phyloP scores from a whole-genome alignment of 2,113 vertebrate genomes.

The Lates calcarifer region DNA sequence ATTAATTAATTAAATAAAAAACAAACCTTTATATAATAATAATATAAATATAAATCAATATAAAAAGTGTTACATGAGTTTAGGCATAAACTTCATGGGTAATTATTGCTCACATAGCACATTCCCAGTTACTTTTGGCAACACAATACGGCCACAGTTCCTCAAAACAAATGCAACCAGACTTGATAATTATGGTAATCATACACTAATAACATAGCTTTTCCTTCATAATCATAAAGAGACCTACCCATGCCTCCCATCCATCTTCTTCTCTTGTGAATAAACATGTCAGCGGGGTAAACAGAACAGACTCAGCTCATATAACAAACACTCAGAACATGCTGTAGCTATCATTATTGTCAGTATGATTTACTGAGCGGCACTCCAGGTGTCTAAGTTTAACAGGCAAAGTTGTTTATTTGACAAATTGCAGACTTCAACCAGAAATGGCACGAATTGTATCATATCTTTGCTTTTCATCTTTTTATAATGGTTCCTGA shows the following conservation, averaged over 20 bases:
- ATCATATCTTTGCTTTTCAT: slow-evolving; percentile 50
- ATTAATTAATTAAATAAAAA: not conserved
- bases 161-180: slow-evolving; percentile 33
- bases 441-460: slow-evolving; percentile 23
- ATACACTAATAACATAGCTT: slow-evolving; percentile 22
- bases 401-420: slow-evolving; percentile 34
- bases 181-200: slow-evolving; percentile 26
- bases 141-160: not conserved
- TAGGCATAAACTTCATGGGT: not conserved
- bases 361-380: slow-evolving; percentile 47
- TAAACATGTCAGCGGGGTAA: slow-evolving; percentile 39
- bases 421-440: slow-evolving; percentile 46
- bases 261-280: slow-evolving; percentile 24
- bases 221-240: slow-evolving; percentile 11
- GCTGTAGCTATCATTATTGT: slow-evolving; percentile 43
- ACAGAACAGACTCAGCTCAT: slow-evolving; percentile 15
- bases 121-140: not conserved
- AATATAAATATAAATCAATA: no score
- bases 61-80: not conserved
- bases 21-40: no score
- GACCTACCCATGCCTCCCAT: not conserved
- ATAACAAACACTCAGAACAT: slow-evolving; percentile 37
- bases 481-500: slow-evolving; percentile 45
- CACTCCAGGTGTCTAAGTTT: slow-evolving; percentile 32
- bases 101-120: not conserved